These are phyloP conservation scores for Megalops cyprinoides DNA, from an alignment of 2,797 vertebrate genomes.

Conservation along the genomic window DNA sequence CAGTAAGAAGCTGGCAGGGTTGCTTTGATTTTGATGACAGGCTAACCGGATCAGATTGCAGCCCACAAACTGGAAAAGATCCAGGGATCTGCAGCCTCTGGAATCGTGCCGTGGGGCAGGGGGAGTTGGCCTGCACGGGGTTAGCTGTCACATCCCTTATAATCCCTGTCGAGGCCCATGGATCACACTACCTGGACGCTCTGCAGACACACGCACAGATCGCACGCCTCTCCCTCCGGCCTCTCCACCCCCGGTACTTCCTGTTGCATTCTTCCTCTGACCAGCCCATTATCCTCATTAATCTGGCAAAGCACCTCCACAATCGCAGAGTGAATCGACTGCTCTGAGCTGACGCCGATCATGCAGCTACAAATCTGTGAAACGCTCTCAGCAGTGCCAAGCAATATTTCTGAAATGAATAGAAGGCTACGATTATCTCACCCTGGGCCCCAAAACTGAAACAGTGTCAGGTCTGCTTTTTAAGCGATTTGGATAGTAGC, in stretches of 20 bases:
- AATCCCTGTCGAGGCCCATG: neutral
- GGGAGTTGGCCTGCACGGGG: neutral
- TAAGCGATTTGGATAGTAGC: neutral
- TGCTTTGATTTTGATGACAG: constrained; percentile 3
- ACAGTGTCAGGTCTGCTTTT: neutral
- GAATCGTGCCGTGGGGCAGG: neutral
- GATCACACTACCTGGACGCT: neutral
- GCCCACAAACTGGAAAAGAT: neutral
- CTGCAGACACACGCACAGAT: too few relatives aligned
- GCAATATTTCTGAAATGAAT: neutral
- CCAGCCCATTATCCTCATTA: neutral
- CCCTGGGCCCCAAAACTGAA: neutral
- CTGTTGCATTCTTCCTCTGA: neutral
- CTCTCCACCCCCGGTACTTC: neutral
- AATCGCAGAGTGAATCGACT: neutral
- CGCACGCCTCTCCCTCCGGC: neutral
- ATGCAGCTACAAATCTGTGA: too few relatives aligned
- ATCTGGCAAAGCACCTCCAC: neutral
- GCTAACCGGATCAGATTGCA: constrained; percentile 10
- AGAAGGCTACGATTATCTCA: neutral
- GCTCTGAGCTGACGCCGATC: too few relatives aligned
- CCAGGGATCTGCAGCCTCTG: constrained; percentile 17
- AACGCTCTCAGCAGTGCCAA: neutral
- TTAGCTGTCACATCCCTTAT: neutral
- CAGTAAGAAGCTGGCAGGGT: constrained; percentile 15